These are phyloP conservation scores for Osmoderma eremita DNA, from an alignment of 2,888 invertebrate genomes.

Conservation along the genomic window DNA sequence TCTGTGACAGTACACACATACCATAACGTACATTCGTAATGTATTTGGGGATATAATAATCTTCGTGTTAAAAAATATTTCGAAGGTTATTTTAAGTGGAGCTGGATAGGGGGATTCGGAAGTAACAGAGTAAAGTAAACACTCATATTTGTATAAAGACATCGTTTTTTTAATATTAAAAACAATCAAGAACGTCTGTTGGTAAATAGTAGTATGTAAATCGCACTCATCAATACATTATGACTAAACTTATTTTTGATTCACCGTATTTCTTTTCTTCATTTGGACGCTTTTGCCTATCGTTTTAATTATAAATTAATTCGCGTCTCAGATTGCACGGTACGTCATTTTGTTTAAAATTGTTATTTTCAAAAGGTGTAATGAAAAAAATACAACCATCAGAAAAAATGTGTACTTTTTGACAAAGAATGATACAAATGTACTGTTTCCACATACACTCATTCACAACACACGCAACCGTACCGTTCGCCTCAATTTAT, in stretches of 20 bases:
- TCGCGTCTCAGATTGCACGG: not conserved
- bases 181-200: slow-evolving; percentile 36
- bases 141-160: slow-evolving; percentile 28
- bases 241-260: slow-evolving; percentile 30
- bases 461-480: slow-evolving; percentile 52
- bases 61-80: too few relatives aligned
- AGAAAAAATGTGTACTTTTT: slow-evolving; percentile 66
- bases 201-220: slow-evolving; percentile 25
- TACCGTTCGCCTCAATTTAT: slow-evolving; percentile 55
- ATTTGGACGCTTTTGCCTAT: not conserved
- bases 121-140: slow-evolving; percentile 1
- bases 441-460: slow-evolving; percentile 63
- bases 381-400: slow-evolving; percentile 46
- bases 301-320: not conserved
- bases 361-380: slow-evolving; percentile 12
- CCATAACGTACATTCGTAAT: too few relatives aligned
- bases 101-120: too few relatives aligned
- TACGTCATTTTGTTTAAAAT: not conserved
- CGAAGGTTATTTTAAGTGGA: too few relatives aligned
- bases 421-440: slow-evolving; percentile 69
- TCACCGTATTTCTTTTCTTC: slow-evolving; percentile 9
- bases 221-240: slow-evolving; percentile 32
- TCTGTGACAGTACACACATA: too few relatives aligned
- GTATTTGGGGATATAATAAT: too few relatives aligned
- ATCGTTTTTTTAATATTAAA: slow-evolving; percentile 36